These are phyloP conservation scores for Tipula vernalis DNA, from an alignment of 2,888 invertebrate species.

Conservation along the genomic window DNA sequence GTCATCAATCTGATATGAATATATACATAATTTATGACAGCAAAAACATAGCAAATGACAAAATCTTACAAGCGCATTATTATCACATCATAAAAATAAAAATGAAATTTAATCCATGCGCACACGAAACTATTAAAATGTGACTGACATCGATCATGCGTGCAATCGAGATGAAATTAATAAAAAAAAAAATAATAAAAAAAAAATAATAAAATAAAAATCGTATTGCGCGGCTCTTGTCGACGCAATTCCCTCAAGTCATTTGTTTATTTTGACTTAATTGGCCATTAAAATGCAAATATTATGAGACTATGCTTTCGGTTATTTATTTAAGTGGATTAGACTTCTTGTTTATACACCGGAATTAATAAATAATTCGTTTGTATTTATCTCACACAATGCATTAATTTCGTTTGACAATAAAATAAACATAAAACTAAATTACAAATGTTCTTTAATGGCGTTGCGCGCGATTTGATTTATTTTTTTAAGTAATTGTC, in stretches of 20 bases:
- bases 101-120: background rate
- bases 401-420: background rate
- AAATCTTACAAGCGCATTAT: background rate
- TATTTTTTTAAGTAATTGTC: background rate
- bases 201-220: background rate
- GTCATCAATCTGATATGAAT: background rate
- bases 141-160: background rate
- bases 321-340: background rate
- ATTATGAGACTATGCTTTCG: background rate
- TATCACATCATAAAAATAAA: background rate
- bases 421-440: background rate
- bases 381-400: background rate
- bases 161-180: background rate
- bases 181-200: too few species aligned
- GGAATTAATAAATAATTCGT: background rate
- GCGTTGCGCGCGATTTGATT: background rate
- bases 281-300: background rate
- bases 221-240: too few species aligned
- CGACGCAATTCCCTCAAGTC: background rate
- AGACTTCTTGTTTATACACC: background rate
- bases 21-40: background rate
- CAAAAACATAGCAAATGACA: background rate
- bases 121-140: background rate
- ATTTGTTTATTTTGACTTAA: background rate
- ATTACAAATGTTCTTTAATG: background rate